These are phyloP conservation scores for Semaprochilodus insignis DNA, from an alignment of 2,797 vertebrate genomes.

Conservation along the genomic window DNA sequence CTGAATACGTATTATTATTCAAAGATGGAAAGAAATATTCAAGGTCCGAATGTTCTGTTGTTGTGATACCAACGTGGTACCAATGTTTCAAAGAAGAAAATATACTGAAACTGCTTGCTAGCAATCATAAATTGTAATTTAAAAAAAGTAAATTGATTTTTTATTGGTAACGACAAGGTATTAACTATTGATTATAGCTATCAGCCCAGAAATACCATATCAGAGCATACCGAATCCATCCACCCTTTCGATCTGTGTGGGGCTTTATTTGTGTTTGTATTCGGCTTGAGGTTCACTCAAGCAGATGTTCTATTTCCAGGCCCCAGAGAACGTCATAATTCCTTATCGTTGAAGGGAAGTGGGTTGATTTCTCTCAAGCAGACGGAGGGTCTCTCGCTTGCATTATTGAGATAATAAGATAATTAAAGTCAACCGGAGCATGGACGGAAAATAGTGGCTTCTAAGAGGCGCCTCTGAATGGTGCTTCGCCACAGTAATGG, in stretches of 20 bases:
- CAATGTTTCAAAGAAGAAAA: too few relatives aligned
- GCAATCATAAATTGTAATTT: too few relatives aligned
- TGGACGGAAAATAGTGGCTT: conserved; percentile 4
- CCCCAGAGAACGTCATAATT: conserved; percentile 3
- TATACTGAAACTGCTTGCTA: too few relatives aligned
- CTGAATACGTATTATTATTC: too few relatives aligned
- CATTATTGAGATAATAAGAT: conserved; percentile 41
- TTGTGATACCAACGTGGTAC: too few relatives aligned
- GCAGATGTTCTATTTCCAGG: conserved; percentile 49
- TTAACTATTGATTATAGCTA: too few relatives aligned
- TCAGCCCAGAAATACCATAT: neutral
- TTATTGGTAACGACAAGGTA: too few relatives aligned
- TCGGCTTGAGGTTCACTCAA: neutral
- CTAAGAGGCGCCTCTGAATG: conserved; percentile 29
- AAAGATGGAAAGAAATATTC: too few relatives aligned
- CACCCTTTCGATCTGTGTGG: conserved; percentile 18
- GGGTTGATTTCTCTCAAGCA: conserved; percentile 45
- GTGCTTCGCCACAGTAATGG: neutral
- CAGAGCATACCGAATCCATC: neutral
- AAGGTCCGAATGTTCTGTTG: too few relatives aligned
- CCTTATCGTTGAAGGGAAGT: conserved; percentile 39
- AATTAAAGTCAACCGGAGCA: conserved; percentile 37
- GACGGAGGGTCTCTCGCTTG: conserved; percentile 21
- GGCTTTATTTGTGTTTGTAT: neutral
- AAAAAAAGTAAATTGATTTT: too few relatives aligned